These are phyloP conservation scores for Planiliza haematocheilus DNA, from an alignment of 2,113 vertebrate species.

Conservation along the genomic window DNA sequence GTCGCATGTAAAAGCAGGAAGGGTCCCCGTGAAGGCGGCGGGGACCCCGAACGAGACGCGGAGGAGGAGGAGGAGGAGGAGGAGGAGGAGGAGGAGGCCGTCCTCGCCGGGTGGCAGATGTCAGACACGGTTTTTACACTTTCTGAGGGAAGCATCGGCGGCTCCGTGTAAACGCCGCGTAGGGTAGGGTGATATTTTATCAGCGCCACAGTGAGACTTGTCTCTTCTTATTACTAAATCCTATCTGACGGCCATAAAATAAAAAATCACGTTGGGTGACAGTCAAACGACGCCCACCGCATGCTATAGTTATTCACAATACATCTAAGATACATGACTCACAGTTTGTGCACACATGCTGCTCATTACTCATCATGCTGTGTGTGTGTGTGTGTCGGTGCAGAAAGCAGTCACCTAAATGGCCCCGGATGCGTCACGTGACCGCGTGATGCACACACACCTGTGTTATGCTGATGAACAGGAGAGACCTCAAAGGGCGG, in stretches of 20 bases:
- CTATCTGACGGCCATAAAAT: constrained; percentile 8
- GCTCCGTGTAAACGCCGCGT: constrained; percentile 1
- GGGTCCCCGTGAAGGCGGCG: background rate
- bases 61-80: too few relatives aligned
- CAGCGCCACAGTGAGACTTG: background rate
- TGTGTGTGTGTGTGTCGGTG: constrained; percentile 3
- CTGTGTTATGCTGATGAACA: constrained; percentile 64
- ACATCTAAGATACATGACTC: constrained; percentile 37
- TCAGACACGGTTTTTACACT: constrained; percentile 28
- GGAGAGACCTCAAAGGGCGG: constrained; percentile 63
- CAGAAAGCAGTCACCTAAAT: constrained; percentile 28
- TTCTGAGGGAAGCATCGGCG: background rate
- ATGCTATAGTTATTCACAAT: constrained; percentile 29
- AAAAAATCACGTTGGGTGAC: constrained; percentile 28
- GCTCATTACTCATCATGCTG: constrained; percentile 20
- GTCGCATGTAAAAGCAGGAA: constrained; percentile 8
- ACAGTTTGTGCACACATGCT: constrained; percentile 20
- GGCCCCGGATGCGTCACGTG: constrained; percentile 16
- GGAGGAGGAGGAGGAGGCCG: too few relatives aligned
- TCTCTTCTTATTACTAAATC: constrained; percentile 21
- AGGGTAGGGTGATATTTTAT: background rate
- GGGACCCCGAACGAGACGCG: constrained; percentile 15
- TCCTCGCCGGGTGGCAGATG: constrained; percentile 22
- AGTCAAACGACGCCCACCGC: constrained; percentile 49
- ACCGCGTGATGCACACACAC: constrained; percentile 42